Base-by-base conservation (phyloP, 1,140 invertebrate genomes). In the Zaprionus davidi region DNA sequence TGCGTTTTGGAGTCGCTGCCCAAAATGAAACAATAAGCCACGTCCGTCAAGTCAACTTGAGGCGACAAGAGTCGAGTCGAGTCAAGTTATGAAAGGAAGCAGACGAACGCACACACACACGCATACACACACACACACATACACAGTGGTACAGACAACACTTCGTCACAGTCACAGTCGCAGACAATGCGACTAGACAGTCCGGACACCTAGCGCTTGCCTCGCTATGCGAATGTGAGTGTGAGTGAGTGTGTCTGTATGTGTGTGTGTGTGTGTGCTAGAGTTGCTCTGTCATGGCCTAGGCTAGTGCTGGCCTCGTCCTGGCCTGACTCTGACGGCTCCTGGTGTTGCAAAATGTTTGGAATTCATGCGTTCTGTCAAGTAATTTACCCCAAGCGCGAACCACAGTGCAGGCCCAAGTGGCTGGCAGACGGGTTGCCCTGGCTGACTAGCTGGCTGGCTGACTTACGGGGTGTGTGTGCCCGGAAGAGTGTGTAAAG, bases 21-120 rank as follows among this genome's bases (percentile, higher is more conserved):
- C 66, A 74, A 90, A 90, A 85, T 90, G 85, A 90, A 90, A 90
- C 85, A 90, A 90, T 90, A 90, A 90, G 85, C 85, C 85, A 85
- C 81, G 85, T 90, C 85, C 85, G 82, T 90, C 85, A 90, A 90
- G 85, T 71, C 81, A 68, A 79, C 84, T 83, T 88, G 83, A 88
- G 83, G 84, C 87, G 81, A 75, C 84, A 83, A 84, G 82, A 87
- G 81, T 70, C 73, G 77, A 87, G 82, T 74, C 74, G 70, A 85
- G 71, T 59, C 46, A 34, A 71, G 69, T 49, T 53, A 53, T 65
- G 49, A 46, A 34, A 24, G 41, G 34, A 41, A 63, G 41, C 34
- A 63, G 41, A 22, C n/a, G 22, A 41, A 13, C 24, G 26, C 20
- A 20, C 20, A 9, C 12, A 34, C 15, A 28, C 51, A 28, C 41